These are phyloP conservation scores for Echinops telfairi DNA, from an alignment of 2,113 vertebrate genomes.

Conservation along the genomic window DNA sequence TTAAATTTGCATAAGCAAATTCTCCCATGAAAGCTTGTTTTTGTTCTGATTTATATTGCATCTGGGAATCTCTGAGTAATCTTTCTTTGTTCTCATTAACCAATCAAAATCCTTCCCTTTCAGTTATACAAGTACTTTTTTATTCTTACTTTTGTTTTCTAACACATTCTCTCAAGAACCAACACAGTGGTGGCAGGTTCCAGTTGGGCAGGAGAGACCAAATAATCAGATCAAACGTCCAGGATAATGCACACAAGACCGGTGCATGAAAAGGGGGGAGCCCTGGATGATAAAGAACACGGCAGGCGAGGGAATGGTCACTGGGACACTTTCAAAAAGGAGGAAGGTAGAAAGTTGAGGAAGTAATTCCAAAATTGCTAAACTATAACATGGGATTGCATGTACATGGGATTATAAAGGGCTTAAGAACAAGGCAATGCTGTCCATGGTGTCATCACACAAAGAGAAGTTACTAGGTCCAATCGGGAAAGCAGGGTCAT, in stretches of 20 bases:
- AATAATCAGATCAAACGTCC: not conserved
- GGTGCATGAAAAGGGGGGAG: not conserved
- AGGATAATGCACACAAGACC: not conserved
- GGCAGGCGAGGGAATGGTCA: not conserved
- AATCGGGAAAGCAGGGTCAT: not conserved
- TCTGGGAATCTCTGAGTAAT: not conserved
- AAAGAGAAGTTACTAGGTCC: not conserved
- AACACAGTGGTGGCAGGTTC: not conserved
- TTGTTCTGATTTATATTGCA: not conserved
- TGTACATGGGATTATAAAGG: not conserved
- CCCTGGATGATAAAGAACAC: not conserved
- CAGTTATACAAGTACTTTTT: not conserved
- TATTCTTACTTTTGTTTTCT: not conserved
- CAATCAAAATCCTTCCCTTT: not conserved
- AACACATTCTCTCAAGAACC: not conserved
- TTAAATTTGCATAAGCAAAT: not conserved
- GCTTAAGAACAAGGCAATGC: not conserved
- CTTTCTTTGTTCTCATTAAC: not conserved
- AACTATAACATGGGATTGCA: too few species aligned
- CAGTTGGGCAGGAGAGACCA: not conserved
- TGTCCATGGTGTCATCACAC: not conserved
- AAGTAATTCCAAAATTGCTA: not conserved
- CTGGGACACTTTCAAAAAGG: not conserved
- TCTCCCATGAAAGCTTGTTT: not conserved
- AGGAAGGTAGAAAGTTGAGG: not conserved